Percentiles rank a stretch among this genome's conserved stretches.
phyloP scores from a whole-genome alignment of 2,888 invertebrate genomes.

The Drosophila nr. perissopoda region DNA sequence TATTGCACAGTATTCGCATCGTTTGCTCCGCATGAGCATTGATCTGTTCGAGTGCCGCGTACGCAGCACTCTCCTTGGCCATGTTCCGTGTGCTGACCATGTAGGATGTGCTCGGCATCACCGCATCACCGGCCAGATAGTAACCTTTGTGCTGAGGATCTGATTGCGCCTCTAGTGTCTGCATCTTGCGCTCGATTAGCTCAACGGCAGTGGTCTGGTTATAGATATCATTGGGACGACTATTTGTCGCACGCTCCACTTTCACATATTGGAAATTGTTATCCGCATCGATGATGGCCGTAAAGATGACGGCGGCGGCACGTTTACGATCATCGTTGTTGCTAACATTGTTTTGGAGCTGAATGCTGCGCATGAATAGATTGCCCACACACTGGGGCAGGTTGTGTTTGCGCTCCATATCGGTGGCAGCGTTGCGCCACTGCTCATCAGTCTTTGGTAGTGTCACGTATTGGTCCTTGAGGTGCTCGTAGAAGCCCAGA shows the following conservation, averaged over 20 bases:
- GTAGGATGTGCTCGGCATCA: constrained; percentile 79
- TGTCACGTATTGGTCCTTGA: constrained; percentile 83
- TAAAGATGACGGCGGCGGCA: constrained; percentile 79
- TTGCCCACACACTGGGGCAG: constrained; percentile 82
- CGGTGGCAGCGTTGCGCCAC: constrained; percentile 80
- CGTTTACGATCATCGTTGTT: constrained; percentile 72
- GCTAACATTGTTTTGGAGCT: constrained; percentile 75
- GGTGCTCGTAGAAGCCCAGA: constrained; percentile 83
- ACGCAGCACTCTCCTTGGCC: constrained; percentile 56
- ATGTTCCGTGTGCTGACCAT: constrained; percentile 75
- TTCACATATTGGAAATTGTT: constrained; percentile 83
- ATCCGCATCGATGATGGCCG: constrained; percentile 81
- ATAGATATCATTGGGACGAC: constrained; percentile 76
- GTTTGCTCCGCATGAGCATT: constrained; percentile 75
- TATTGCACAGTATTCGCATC: constrained; percentile 81
- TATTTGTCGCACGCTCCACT: constrained; percentile 76
- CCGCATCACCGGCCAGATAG: constrained; percentile 78
- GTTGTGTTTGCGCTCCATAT: constrained; percentile 79
- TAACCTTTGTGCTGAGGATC: constrained; percentile 57
- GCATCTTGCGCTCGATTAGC: constrained; percentile 73
- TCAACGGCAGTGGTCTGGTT: constrained; percentile 80
- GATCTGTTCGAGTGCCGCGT: constrained; percentile 69
- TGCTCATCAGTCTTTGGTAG: constrained; percentile 84
- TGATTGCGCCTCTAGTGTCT: constrained; percentile 51
- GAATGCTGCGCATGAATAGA: constrained; percentile 82